Conservation (phyloP, 2,797 vertebrate genomes). For the Myotis findleyi region DNA sequence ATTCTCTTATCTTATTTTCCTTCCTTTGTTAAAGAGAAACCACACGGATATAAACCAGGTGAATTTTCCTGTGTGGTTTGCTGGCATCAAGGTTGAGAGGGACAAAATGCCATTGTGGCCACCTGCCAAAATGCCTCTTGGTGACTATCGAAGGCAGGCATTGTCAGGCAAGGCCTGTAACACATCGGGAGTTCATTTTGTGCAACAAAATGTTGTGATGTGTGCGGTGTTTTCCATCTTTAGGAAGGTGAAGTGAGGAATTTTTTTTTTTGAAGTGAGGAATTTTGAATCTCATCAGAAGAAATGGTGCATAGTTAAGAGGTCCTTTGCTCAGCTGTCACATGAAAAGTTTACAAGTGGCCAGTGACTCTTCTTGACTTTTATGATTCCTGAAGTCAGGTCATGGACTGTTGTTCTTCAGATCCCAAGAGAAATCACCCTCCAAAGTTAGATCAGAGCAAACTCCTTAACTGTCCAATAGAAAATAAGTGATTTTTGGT, state of each 20-base stretch:
- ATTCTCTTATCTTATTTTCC: not conserved
- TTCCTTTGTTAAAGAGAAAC: slow-evolving; percentile 7
- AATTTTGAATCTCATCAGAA: slow-evolving; percentile 60
- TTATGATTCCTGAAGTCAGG: not conserved
- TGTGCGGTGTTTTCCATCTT: slow-evolving; percentile 43
- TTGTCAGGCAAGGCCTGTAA: not conserved
- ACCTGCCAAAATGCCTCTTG: slow-evolving; percentile 1
- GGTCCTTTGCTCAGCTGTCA: slow-evolving; percentile 30
- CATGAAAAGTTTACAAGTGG: not conserved
- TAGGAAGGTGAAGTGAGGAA: slow-evolving; percentile 33
- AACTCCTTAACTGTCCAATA: not conserved
- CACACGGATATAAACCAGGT: not conserved
- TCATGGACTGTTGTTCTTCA: not conserved
- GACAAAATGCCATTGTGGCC: not conserved
- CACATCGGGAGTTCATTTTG: slow-evolving; percentile 38
- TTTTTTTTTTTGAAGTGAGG: slow-evolving; percentile 38
- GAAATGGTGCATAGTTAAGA: slow-evolving; percentile 42
- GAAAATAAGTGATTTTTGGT: not conserved
- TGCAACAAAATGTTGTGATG: not conserved
- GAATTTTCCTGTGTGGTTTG: not conserved
- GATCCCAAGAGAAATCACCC: not conserved
- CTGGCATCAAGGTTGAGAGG: not conserved
- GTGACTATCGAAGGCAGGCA: slow-evolving; percentile 12
- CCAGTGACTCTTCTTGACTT: slow-evolving; percentile 19
- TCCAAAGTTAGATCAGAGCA: slow-evolving; percentile 32